A percentile compares a stretch with the other conserved stretches of the same genome.
phyloP scores from a whole-genome alignment of 1,140 invertebrate species.

The Papilio dardanus region DNA sequence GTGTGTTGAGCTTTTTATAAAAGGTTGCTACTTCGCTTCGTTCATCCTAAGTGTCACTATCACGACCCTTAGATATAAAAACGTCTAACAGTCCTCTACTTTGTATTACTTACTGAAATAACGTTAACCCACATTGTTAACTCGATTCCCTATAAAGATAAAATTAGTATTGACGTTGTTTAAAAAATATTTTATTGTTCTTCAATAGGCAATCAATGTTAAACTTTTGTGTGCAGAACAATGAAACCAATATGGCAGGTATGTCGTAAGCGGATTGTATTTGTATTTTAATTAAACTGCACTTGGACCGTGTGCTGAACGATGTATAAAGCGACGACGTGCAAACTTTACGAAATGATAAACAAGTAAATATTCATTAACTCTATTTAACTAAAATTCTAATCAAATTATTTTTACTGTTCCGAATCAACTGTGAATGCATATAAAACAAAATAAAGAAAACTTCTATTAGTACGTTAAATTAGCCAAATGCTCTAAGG shows the following conservation, averaged over 20 bases:
- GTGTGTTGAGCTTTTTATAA: background rate
- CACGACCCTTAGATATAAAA: background rate
- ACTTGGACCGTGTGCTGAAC: background rate
- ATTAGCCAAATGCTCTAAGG: background rate
- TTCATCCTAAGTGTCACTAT: background rate
- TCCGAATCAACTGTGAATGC: background rate
- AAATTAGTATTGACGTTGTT: background rate
- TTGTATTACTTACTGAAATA: background rate
- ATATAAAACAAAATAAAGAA: constrained; percentile 3
- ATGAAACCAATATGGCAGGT: constrained; percentile 20
- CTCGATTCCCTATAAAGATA: background rate
- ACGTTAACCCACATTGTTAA: background rate
- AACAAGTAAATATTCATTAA: too few species aligned
- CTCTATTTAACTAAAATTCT: too few species aligned
- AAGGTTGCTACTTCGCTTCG: background rate
- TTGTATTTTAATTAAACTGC: constrained; percentile 24
- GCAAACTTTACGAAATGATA: background rate
- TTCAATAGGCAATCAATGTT: constrained; percentile 19
- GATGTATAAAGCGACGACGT: background rate
- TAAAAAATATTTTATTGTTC: constrained; percentile 31
- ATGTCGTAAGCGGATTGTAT: constrained; percentile 16
- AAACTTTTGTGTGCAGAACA: constrained; percentile 21
- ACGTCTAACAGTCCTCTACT: background rate
- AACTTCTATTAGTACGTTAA: background rate
- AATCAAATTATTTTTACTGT: too few species aligned